Evolutionary conservation across 1,140 invertebrate species (phyloP), one percentile per base, ranked within the genome.

Genomic region (Diorhabda elongata): DNA sequence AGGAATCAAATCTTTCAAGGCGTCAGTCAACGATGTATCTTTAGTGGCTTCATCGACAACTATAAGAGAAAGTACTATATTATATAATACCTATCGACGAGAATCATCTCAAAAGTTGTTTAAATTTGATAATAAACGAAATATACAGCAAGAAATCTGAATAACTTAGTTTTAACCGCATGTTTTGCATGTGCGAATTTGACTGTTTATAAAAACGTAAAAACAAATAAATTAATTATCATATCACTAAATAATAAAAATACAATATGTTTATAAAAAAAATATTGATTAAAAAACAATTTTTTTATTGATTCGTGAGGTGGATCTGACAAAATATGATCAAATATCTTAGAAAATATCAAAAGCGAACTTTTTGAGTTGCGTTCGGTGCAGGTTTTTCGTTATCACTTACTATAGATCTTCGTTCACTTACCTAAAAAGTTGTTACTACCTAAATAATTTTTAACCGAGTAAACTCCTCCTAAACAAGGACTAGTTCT

Each of bases 41-140:
- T 57, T 61, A 52, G 11, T 57, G 42, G 68, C 47, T 52, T 52
- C 69, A 45, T 73, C 68, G 4, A 73, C 52, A 52, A 73, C 72
- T 73, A 60, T 41, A 68, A 69, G 7, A 64, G 47, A 66, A 72
- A 69, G 66, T 58, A 62, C 44, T 8, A n/a, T 52, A 52, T 8
- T 52, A 52, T 52, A 6, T 6, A 52, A 52, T 6, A 52, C 5
- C 5, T 52, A 52, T 52, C 8, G 5, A 52, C 8, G 8, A 52
- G n/a, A 52, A 52, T 8, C n/a, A 52, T 52, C 5, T 52, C 5
- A 52, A 6, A 52, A 61, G 6, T n/a, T 52, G 9, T 6, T 5
- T 52, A 5, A 5, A 52, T 52, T 6, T 5, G 9, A 52, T 52
- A 52, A 9, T 52, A 52, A 52, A 52, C 9, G 47, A 52, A 52